Conservation (phyloP, 2,797 vertebrate species). For the Malacoctenus gilli region DNA sequence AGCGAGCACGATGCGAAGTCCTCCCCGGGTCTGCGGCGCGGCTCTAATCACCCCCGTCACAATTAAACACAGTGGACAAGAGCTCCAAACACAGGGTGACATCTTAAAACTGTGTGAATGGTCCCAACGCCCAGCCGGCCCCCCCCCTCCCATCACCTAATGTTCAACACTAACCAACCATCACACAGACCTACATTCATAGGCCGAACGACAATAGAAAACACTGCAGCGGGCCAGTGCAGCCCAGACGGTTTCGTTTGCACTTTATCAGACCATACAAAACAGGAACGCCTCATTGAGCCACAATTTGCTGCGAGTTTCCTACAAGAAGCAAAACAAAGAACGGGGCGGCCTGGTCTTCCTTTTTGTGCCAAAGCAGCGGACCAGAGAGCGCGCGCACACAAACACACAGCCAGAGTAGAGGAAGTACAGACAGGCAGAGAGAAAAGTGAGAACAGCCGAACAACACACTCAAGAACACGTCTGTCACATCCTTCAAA, state of each 20-base stretch:
- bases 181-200: slow-evolving; percentile 74
- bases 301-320: slow-evolving; percentile 78
- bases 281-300: slow-evolving; percentile 77
- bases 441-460: slow-evolving; percentile 43
- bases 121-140: slow-evolving; percentile 28
- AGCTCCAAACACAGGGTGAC: slow-evolving; percentile 64
- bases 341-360: slow-evolving; percentile 66
- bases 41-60: slow-evolving; percentile 63
- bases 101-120: slow-evolving; percentile 69
- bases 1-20: slow-evolving; percentile 41
- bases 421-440: slow-evolving; percentile 36
- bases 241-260: slow-evolving; percentile 72
- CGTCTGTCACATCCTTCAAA: slow-evolving; percentile 53
- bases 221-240: slow-evolving; percentile 58
- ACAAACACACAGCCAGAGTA: slow-evolving; percentile 31
- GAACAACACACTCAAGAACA: slow-evolving; percentile 48
- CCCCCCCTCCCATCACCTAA: slow-evolving; percentile 48
- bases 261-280: slow-evolving; percentile 75
- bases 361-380: slow-evolving; percentile 78
- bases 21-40: slow-evolving; percentile 40
- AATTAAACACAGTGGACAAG: slow-evolving; percentile 67
- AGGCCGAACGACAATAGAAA: slow-evolving; percentile 57
- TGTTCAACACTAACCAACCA: slow-evolving; percentile 78
- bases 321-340: slow-evolving; percentile 79
- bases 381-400: slow-evolving; percentile 64